A percentile compares a stretch with the other conserved stretches of the same genome.
phyloP scores from a whole-genome alignment of 2,113 vertebrate species.

The human region GRCh38 chr5:41189001-41189500 shows the following conservation, averaged over 20 bases:
- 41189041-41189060: background rate
- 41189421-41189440: background rate
- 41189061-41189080: background rate
- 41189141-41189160: background rate
- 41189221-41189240: background rate
- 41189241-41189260: background rate
- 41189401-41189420: background rate
- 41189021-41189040: background rate
- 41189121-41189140: background rate
- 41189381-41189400: background rate
- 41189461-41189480: background rate
- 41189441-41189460: background rate
- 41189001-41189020: background rate
- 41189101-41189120: background rate
- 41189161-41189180: background rate
- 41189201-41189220: background rate
- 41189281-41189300: background rate
- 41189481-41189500: background rate
- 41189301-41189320: background rate
- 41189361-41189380: background rate
- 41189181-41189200: background rate
- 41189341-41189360: background rate
- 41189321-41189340: background rate
- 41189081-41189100: background rate
- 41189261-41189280: background rate